Evolutionary conservation across 1,140 invertebrate species (phyloP).

Genomic region (Lasaia peninsularis): DNA sequence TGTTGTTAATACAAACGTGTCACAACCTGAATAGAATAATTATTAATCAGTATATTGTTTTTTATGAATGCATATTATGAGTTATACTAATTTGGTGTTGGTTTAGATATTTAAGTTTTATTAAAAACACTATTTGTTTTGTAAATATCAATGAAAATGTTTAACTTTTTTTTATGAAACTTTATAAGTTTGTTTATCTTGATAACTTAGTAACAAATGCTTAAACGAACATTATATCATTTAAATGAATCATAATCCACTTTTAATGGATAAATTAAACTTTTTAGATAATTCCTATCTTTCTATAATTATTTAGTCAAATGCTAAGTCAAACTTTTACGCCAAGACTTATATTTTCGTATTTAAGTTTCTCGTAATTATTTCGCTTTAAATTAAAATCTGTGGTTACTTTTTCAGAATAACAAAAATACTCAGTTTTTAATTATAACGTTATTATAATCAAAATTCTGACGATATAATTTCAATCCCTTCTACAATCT

Average conservation of each 20-base stretch:
- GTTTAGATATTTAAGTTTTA: background rate
- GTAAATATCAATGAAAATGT: conserved; percentile 66
- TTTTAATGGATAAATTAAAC: too few relatives aligned
- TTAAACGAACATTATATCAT: too few relatives aligned
- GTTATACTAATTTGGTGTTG: conserved; percentile 11
- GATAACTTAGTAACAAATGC: background rate
- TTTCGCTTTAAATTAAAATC: too few relatives aligned
- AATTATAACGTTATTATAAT: background rate
- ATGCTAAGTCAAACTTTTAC: too few relatives aligned
- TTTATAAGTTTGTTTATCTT: background rate
- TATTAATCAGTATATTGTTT: background rate
- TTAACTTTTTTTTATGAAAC: background rate
- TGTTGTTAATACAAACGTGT: conserved; percentile 9
- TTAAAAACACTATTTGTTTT: conserved; percentile 28
- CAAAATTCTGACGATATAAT: background rate
- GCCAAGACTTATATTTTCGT: too few relatives aligned
- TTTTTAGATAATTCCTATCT: too few relatives aligned
- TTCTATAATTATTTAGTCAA: too few relatives aligned
- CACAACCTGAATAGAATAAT: background rate
- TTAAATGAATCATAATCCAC: too few relatives aligned
- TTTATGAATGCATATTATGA: background rate
- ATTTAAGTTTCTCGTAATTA: too few relatives aligned
- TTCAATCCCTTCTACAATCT: background rate
- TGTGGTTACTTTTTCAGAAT: too few relatives aligned
- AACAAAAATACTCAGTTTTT: too few relatives aligned